These are phyloP conservation scores for Tetragnatha versicolor DNA, from an alignment of 1,140 invertebrate genomes.

Conservation along the genomic window DNA sequence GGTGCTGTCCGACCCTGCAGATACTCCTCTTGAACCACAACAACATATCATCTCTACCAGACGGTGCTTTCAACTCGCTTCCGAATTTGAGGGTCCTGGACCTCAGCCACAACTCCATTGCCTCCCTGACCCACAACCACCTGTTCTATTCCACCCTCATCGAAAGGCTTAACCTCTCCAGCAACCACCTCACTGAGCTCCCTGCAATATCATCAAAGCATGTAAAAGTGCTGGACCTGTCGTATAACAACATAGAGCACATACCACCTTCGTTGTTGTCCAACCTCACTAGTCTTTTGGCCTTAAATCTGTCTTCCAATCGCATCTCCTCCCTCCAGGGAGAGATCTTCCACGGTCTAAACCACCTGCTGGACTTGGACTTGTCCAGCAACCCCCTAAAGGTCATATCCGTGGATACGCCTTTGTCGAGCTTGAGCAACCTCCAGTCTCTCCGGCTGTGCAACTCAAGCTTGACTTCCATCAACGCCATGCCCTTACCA, in stretches of 20 bases:
- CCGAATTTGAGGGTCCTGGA: conserved; percentile 79
- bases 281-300: conserved; percentile 7
- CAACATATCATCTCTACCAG: conserved; percentile 73
- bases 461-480: conserved; percentile 9
- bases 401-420: neutral
- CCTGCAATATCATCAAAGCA: neutral
- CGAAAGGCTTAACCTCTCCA: conserved; percentile 42
- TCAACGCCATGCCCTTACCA: conserved; percentile 20
- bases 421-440: neutral
- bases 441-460: conserved; percentile 4
- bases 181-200: conserved; percentile 19
- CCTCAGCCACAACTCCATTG: conserved; percentile 78
- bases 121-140: conserved; percentile 72
- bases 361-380: conserved; percentile 77
- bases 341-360: conserved; percentile 75
- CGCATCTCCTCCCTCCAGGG: conserved; percentile 75
- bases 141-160: conserved; percentile 36
- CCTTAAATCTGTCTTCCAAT: conserved; percentile 66
- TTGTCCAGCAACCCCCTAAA: conserved; percentile 77
- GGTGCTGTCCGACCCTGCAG: conserved; percentile 65
- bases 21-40: conserved; percentile 78
- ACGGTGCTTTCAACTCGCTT: conserved; percentile 71
- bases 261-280: neutral
- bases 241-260: conserved; percentile 7
- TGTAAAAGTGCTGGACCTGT: conserved; percentile 25